phyloP scores from a whole-genome alignment of 2,113 vertebrate species.

The Grallaria varia region DNA sequence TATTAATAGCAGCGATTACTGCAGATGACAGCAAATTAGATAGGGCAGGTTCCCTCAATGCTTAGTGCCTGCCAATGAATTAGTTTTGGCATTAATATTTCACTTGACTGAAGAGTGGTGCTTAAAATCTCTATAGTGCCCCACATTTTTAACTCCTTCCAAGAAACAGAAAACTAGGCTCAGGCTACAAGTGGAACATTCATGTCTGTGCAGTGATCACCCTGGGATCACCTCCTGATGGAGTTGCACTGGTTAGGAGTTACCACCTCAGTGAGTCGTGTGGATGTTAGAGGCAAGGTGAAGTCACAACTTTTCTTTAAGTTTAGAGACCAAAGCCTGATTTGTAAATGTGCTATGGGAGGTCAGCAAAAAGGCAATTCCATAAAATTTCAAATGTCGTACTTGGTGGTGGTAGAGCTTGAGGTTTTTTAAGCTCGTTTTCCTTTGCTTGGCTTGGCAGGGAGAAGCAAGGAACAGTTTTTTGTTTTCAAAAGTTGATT shows the following conservation, averaged over 20 bases:
- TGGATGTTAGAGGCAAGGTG: not conserved
- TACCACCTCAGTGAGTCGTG: not conserved
- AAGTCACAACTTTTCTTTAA: not conserved
- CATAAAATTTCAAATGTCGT: not conserved
- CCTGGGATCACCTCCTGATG: not conserved
- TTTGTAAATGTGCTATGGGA: not conserved
- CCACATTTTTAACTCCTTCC: not conserved
- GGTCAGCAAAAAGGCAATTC: not conserved
- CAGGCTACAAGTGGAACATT: not conserved
- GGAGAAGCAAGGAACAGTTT: not conserved
- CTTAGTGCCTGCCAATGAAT: not conserved
- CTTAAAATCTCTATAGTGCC: not conserved
- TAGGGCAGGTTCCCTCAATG: not conserved
- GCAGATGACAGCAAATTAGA: constrained; percentile 31
- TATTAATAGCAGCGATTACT: constrained; percentile 18
- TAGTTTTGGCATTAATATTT: constrained; percentile 32
- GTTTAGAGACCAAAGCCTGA: not conserved
- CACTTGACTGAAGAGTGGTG: constrained; percentile 18
- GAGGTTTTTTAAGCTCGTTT: not conserved
- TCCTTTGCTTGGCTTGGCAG: not conserved
- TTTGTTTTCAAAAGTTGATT: not conserved
- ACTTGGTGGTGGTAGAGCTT: not conserved
- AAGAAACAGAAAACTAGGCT: not conserved
- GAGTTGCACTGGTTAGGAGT: not conserved
- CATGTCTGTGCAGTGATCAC: rapidly evolving